Base-by-base conservation (phyloP, 2,113 vertebrate genomes). In the Campylorhamphus procurvoides region DNA sequence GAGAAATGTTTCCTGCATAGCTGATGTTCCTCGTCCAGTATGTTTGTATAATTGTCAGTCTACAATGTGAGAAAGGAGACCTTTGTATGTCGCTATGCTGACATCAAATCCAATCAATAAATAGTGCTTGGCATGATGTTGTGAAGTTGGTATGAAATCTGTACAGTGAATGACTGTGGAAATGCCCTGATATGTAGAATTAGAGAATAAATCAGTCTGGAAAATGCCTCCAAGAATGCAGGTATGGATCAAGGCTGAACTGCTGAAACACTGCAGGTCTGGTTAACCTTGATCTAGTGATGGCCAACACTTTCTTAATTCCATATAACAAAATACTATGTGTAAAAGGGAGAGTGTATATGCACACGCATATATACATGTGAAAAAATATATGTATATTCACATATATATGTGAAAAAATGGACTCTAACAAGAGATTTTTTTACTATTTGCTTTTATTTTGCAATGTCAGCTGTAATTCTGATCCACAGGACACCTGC, bases 351-450 rank as follows among this genome's bases (percentile, higher is more conserved):
- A 42, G n/a, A 33, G 7, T 35, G 3, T 37, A 6, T 20, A 28
- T 14, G 25, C 2, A 23, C 7, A 53, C 8, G 49, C 3, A 27
- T 2, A 50, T 9, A 50, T 17, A 18, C 5, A 33, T 1, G 40
- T 42, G 40, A 42, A 42, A 40, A 40, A 42, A 42, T 40, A 42
- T 42, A 42, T 42, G 14, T 42, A 42, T 42, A 15, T 14, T 42
- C 40, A 42, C 40, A 42, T 46, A 46, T 46, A 28, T 22, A 42
- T 10, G n/a, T 7, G 24, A 37, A 56, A 18, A 78, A 56, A 49
- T 27, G 9, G 28, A 31, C 39, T 42, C 9, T 39, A 55, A 40
- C 11, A 29, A 19, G 40, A 4, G 33, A 47, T 63, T 50, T 46
- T 28, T 15, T 76, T 67, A 63, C 39, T 67, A 62, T 60, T 62